phyloP scores from a whole-genome alignment of 2,113 vertebrate genomes.

The Pseudopodoces humilis region DNA sequence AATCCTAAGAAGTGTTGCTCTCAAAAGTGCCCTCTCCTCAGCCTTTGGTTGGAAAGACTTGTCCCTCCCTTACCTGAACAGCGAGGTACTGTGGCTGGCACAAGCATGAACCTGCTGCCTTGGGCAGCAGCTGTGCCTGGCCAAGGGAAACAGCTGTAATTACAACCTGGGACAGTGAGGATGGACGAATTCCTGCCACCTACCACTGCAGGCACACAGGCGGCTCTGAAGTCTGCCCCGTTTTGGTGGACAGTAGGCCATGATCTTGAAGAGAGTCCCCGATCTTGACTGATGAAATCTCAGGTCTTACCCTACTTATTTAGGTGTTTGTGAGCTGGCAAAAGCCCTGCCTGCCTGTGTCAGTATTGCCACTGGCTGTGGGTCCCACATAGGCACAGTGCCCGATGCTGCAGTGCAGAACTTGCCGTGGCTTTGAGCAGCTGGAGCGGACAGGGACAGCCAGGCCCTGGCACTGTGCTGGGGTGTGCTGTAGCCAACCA shows the following conservation, averaged over 20 bases:
- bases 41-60: no score
- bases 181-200: neutral
- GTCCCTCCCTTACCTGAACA: neutral
- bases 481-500: neutral
- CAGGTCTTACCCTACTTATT: rapidly evolving
- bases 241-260: no score
- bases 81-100: neutral
- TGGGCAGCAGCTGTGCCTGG: neutral
- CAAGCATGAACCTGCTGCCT: neutral
- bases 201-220: neutral
- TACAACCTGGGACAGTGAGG: rapidly evolving
- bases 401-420: neutral
- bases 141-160: rapidly evolving
- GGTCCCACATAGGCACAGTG: rapidly evolving
- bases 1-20: neutral
- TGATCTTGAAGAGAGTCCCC: neutral
- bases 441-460: neutral
- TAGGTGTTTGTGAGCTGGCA: neutral
- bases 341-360: no score
- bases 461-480: neutral
- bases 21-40: neutral
- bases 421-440: neutral
- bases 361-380: rapidly evolving
- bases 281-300: neutral
- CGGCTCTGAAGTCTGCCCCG: neutral